phyloP scores from a whole-genome alignment of 2,888 invertebrate species.

The Frankliniella intonsa region DNA sequence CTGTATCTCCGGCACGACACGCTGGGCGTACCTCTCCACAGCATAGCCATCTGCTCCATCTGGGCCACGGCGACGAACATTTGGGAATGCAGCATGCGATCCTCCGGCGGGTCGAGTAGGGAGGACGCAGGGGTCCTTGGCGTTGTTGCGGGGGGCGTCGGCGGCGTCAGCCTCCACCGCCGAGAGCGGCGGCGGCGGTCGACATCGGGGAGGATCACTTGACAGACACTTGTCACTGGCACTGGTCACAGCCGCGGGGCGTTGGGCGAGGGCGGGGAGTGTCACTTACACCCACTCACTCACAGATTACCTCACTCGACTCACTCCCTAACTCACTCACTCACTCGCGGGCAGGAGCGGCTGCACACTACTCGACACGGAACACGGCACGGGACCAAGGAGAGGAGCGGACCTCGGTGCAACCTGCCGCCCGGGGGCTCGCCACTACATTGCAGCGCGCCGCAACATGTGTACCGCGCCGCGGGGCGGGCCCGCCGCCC shows the following conservation, averaged over 20 bases:
- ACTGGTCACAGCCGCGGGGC: neutral
- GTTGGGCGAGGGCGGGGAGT: neutral
- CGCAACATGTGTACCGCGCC: conserved; percentile 13
- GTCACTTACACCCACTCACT: neutral
- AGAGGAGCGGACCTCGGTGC: neutral
- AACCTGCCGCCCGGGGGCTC: neutral
- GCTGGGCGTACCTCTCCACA: conserved; percentile 3
- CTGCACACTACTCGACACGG: neutral
- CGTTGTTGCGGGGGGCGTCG: neutral
- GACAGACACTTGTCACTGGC: neutral
- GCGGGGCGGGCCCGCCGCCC: neutral
- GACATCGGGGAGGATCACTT: neutral
- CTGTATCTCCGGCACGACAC: too few species aligned
- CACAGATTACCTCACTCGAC: neutral
- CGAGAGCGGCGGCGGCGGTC: neutral
- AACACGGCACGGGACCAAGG: neutral
- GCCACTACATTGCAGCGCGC: conserved; percentile 7
- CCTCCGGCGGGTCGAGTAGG: neutral
- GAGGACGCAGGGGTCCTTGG: neutral
- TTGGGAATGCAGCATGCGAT: neutral
- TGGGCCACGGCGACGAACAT: conserved; percentile 19
- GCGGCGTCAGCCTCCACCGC: neutral
- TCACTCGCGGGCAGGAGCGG: neutral
- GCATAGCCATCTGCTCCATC: conserved; percentile 19
- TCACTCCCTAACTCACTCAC: neutral